A percentile compares a stretch with the other conserved stretches of the same genome.
Conservation (phyloP, 1,140 invertebrate genomes). For the Temnothorax nylanderi region DNA sequence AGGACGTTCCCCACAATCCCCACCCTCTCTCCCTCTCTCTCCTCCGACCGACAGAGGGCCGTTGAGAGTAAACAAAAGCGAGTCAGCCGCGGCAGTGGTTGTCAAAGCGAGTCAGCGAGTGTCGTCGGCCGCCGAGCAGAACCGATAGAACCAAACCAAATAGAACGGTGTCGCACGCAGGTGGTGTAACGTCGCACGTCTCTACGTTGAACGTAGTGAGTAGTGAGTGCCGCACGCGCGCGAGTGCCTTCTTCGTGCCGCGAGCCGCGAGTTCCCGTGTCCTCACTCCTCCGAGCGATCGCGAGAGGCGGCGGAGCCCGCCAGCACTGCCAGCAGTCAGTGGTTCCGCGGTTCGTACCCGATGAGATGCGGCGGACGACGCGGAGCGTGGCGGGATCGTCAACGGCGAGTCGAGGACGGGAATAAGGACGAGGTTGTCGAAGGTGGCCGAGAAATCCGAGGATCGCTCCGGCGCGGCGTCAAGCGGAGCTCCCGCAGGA, state of each 20-base stretch:
- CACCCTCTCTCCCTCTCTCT: neutral
- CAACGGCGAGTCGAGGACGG: neutral
- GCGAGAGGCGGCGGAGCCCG: neutral
- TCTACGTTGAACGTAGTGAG: neutral
- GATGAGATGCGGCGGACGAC: constrained; percentile 1
- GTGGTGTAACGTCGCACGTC: neutral
- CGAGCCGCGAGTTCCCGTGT: neutral
- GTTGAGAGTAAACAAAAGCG: constrained; percentile 45
- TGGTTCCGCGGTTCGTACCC: neutral
- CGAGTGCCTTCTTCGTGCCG: neutral
- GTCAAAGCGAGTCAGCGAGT: constrained; percentile 9
- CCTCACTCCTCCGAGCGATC: neutral
- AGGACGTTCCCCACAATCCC: neutral
- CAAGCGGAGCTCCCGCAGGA: neutral
- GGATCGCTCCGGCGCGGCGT: neutral
- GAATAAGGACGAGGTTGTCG: constrained; percentile 12
- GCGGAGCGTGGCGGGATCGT: neutral
- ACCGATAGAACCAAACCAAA: neutral
- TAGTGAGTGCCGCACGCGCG: neutral
- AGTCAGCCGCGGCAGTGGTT: neutral
- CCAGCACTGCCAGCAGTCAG: neutral
- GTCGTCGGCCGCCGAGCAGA: neutral
- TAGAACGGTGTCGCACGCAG: constrained; percentile 13
- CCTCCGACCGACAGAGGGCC: neutral
- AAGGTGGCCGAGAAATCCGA: neutral